Conservation (phyloP, 2,888 invertebrate genomes). For the Caenorhabditis zanzibari region DNA sequence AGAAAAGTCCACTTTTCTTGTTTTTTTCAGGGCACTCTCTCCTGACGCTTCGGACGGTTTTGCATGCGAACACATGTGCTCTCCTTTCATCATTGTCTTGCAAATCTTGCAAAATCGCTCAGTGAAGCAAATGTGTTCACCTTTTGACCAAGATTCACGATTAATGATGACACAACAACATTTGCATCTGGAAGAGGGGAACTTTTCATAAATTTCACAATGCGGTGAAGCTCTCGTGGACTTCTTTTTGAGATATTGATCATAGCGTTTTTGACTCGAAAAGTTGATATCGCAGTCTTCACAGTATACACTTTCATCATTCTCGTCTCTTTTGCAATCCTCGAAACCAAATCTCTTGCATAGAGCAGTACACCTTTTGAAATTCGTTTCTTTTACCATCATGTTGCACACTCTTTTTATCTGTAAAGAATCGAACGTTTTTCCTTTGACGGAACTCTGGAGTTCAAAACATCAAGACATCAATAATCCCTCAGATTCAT, state of each 20-base stretch:
- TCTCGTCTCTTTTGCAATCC: neutral
- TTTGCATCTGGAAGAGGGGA: neutral
- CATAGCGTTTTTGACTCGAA: neutral
- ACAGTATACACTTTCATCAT: neutral
- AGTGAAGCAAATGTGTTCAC: neutral
- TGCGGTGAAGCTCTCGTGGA: neutral
- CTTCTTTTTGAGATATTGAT: neutral
- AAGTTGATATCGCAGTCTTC: neutral
- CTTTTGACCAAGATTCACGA: neutral
- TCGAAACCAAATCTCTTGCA: neutral
- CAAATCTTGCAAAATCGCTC: neutral
- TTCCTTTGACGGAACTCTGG: too few relatives aligned
- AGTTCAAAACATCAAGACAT: too few relatives aligned
- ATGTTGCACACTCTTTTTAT: too few relatives aligned
- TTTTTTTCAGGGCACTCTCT: neutral
- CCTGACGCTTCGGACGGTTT: neutral
- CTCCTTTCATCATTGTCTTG: neutral
- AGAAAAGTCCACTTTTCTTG: neutral
- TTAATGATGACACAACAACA: neutral
- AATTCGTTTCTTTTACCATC: neutral
- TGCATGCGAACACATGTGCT: neutral
- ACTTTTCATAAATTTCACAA: neutral
- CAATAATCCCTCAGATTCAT: too few relatives aligned
- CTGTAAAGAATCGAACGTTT: too few relatives aligned
- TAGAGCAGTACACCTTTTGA: neutral